A percentile compares a stretch with the other conserved stretches of the same genome.
These are phyloP conservation scores for Cecidostiba fungosa DNA, from an alignment of 2,888 invertebrate species.

Conservation along the genomic window DNA sequence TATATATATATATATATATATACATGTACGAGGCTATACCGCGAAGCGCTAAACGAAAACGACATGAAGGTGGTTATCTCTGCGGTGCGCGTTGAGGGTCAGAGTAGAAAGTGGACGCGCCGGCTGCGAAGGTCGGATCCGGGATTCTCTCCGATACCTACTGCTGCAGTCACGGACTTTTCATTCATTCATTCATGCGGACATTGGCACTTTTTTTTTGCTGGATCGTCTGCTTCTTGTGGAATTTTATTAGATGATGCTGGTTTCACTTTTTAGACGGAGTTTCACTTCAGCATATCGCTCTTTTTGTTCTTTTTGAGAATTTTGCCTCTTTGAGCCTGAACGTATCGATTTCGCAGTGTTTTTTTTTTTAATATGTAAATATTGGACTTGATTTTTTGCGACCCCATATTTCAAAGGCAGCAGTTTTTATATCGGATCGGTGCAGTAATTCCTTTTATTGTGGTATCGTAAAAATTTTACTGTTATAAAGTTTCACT, in stretches of 20 bases:
- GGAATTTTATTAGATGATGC: slow-evolving; percentile 3
- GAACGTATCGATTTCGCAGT: not conserved
- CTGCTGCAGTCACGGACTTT: slow-evolving; percentile 45
- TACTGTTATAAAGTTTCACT: slow-evolving; percentile 13
- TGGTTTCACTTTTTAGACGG: slow-evolving; percentile 45
- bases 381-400: not conserved
- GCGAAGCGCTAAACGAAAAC: slow-evolving; percentile 74
- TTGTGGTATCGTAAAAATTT: not conserved
- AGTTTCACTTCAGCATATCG: not conserved
- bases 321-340: not conserved
- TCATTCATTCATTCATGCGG: slow-evolving; percentile 73
- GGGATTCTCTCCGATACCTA: slow-evolving; percentile 71
- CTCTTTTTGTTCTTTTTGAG: not conserved
- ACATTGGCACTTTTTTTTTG: not conserved
- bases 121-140: slow-evolving; percentile 78
- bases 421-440: not conserved
- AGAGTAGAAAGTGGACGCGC: slow-evolving; percentile 78
- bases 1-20: not conserved
- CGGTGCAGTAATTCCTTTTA: not conserved
- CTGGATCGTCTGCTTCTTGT: not conserved
- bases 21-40: not conserved
- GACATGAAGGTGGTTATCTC: slow-evolving; percentile 72
- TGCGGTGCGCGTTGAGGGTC: slow-evolving; percentile 69
- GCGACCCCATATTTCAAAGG: not conserved
- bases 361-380: not conserved